Evolutionary conservation across 2,888 invertebrate species (phyloP), one percentile per base, ranked within the genome.

Genomic region (Graphium colonna): DNA sequence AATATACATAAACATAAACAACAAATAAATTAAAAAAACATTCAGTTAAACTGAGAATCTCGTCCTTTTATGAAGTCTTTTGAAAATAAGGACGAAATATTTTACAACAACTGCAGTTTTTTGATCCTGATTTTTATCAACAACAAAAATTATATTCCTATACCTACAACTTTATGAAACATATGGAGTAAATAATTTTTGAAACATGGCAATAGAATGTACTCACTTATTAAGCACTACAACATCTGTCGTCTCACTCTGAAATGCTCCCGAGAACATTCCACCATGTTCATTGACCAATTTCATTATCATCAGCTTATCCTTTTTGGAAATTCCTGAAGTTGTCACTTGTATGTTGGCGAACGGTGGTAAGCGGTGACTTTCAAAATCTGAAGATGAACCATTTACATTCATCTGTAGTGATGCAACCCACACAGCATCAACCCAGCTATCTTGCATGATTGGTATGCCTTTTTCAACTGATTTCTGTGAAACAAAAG

Each of bases 401-500:
- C 93, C 95, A 42, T 84, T 85, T 0, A 95, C 79, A 62, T 92
- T 93, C 48, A 91, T 81, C 0, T 77, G 82, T 40, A 93, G 86
- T 49, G 95, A 95, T 1, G 90, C 86, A 10, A 94, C 85, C 97
- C 97, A 98, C 0, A 97, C 94, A 0, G 92, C 92, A 31, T 93
- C 87, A 0, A 98, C 89, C 97, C 98, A 98, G 12, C 92, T 90
- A 7, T 92, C 91, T 3, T 92, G 91, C 94, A 97, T 94, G 8
- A 97, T 90, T 26, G 94, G 93, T 54, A 95, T 91, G 48, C 92
- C 91, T 63, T 86, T 86, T 67, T 92, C 91, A 18, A 91, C 89
- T 12, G 96, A 95, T 78, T 92, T 93, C 94, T 95, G 71, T 9
- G 77, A 71, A 42, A 51, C 65, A 18, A 47, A 41, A 50, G 40